Conservation (phyloP, 2,113 vertebrate genomes). For the Scalopus aquaticus region DNA sequence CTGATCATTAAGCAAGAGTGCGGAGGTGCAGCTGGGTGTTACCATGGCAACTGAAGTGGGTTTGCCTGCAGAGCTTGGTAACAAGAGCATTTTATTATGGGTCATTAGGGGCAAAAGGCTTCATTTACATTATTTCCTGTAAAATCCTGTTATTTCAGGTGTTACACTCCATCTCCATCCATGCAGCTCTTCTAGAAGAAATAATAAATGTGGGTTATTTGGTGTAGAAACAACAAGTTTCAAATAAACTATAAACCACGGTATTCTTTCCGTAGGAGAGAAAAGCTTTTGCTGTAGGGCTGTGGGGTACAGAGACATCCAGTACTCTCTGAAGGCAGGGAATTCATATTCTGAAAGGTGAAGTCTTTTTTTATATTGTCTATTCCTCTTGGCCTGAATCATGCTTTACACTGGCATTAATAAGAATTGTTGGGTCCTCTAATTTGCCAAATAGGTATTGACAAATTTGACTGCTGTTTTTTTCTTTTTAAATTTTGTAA, state of each 20-base stretch:
- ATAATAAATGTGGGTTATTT: background rate
- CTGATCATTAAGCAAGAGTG: slow-evolving; percentile 70
- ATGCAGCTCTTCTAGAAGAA: background rate
- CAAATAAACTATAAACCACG: background rate
- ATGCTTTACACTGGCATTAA: background rate
- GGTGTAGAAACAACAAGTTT: background rate
- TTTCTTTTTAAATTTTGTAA: background rate
- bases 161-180: background rate
- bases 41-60: slow-evolving; percentile 60
- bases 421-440: background rate
- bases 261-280: background rate
- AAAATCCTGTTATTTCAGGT: slow-evolving; percentile 69
- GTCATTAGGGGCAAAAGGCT: slow-evolving; percentile 74
- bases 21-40: slow-evolving; percentile 47
- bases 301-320: background rate
- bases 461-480: background rate
- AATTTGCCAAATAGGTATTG: background rate
- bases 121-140: slow-evolving; percentile 72
- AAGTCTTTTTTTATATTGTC: background rate
- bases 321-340: slow-evolving; percentile 10
- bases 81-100: slow-evolving; percentile 72
- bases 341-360: slow-evolving; percentile 13
- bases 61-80: slow-evolving; percentile 43
- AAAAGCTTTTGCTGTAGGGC: background rate
- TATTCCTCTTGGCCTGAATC: background rate